Conservation (phyloP, 1,140 invertebrate genomes). For the Drosophila parvula region DNA sequence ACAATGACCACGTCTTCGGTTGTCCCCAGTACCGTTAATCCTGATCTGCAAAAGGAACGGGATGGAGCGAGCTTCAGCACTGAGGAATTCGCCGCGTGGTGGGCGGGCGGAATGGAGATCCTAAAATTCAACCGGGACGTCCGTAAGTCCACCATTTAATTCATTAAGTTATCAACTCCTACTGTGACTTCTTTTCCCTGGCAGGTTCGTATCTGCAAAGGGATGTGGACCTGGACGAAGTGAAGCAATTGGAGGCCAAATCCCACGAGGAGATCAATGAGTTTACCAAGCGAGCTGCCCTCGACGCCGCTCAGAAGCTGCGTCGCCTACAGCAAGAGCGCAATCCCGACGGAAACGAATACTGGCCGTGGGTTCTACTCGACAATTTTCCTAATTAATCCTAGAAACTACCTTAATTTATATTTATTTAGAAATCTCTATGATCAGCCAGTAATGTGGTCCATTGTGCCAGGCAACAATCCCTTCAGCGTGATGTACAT, state of each 20-base stretch:
- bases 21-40: conserved; percentile 64
- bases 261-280: conserved; percentile 69
- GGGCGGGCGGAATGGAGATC: conserved; percentile 90
- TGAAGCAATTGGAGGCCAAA: conserved; percentile 43
- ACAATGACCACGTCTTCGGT: neutral
- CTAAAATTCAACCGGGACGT: conserved; percentile 86
- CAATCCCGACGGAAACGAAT: conserved; percentile 88
- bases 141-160: conserved; percentile 49
- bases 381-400: neutral
- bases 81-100: conserved; percentile 90
- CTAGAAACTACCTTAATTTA: neutral
- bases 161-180: neutral
- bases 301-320: conserved; percentile 90
- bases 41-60: conserved; percentile 90
- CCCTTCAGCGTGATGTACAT: conserved; percentile 93
- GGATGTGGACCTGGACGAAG: conserved; percentile 40
- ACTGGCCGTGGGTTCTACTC: conserved; percentile 85
- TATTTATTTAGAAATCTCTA: conserved; percentile 40
- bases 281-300: conserved; percentile 85
- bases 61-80: conserved; percentile 90
- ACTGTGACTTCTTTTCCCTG: neutral
- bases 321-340: conserved; percentile 88
- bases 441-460: conserved; percentile 44
- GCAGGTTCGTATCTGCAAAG: conserved; percentile 50
- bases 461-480: conserved; percentile 89